A percentile compares a stretch with the other conserved stretches of the same genome.
phyloP scores from a whole-genome alignment of 2,888 invertebrate genomes.

The Clusia tigrina region DNA sequence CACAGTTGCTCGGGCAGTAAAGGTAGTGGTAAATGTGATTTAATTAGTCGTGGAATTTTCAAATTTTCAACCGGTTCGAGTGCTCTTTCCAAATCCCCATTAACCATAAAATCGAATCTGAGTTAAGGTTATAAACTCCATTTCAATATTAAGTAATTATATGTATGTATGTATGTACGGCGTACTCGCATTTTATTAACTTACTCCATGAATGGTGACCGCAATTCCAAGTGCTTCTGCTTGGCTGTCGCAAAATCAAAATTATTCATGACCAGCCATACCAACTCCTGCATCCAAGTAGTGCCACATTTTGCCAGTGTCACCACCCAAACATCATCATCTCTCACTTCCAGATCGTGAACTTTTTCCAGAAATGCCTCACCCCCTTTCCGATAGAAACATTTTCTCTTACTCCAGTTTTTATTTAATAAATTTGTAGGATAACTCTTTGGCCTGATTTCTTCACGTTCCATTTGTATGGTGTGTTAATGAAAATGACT shows the following conservation, averaged over 20 bases:
- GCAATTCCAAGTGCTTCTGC: neutral
- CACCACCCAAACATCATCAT: slow-evolving; percentile 40
- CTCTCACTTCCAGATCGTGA: neutral
- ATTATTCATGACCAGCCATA: slow-evolving; percentile 43
- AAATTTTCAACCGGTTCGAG: slow-evolving; percentile 31
- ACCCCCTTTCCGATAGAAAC: slow-evolving; percentile 19
- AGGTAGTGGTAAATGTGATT: slow-evolving; percentile 1
- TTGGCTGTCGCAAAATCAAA: slow-evolving; percentile 38
- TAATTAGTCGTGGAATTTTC: slow-evolving; percentile 1
- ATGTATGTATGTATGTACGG: too few species aligned
- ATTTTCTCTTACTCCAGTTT: slow-evolving; percentile 44
- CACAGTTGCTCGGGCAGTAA: neutral
- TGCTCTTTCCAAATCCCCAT: slow-evolving; percentile 30
- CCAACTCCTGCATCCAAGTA: slow-evolving; percentile 46
- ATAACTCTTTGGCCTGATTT: slow-evolving; percentile 37
- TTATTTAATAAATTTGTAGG: slow-evolving; percentile 38
- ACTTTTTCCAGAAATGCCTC: slow-evolving; percentile 29
- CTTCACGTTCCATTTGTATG: too few species aligned
- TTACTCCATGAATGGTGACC: neutral
- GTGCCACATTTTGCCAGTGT: slow-evolving; percentile 45
- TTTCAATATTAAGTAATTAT: too few species aligned
- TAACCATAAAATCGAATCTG: slow-evolving; percentile 37
- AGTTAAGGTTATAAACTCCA: too few species aligned
- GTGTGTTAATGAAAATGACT: too few species aligned
- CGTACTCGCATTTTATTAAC: too few species aligned